Evolutionary conservation across 2,797 vertebrate species (phyloP).

Genomic region (Micromesistius poutassou): DNA sequence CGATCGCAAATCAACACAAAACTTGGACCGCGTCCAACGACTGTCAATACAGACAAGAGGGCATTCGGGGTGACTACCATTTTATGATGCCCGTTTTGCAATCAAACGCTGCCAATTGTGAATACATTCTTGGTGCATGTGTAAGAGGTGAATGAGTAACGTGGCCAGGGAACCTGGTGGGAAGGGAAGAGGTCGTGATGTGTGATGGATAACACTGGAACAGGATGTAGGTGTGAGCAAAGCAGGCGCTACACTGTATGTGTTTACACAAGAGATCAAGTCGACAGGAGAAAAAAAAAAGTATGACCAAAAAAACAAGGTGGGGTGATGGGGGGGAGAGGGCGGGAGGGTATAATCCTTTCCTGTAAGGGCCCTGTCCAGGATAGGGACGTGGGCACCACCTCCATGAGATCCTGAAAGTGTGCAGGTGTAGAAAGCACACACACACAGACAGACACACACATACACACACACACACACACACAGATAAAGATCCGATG

Average conservation of each 20-base stretch:
- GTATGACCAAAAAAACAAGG: slow-evolving; percentile 7
- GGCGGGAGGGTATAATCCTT: slow-evolving; percentile 22
- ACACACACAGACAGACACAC: no score
- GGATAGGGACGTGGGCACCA: not conserved
- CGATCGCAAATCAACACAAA: no score
- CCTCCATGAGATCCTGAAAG: not conserved
- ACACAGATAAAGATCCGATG: slow-evolving; percentile 36
- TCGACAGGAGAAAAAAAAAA: slow-evolving; percentile 4
- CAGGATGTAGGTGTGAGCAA: slow-evolving; percentile 64
- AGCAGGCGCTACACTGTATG: slow-evolving; percentile 36
- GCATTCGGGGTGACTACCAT: not conserved
- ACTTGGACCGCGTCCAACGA: no score
- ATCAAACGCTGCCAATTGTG: not conserved
- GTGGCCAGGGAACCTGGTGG: not conserved
- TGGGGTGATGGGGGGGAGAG: no score
- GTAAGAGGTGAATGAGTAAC: not conserved
- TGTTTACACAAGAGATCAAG: slow-evolving; percentile 61
- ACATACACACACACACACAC: not conserved
- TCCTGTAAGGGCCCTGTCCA: slow-evolving; percentile 35
- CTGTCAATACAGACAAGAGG: no score
- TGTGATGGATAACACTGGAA: slow-evolving; percentile 42
- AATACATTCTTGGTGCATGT: no score
- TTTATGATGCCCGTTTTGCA: not conserved
- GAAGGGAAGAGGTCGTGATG: slow-evolving; percentile 27
- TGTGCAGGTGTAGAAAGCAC: not conserved